Percentiles rank a stretch among this genome's conserved stretches.
Evolutionary conservation across 2,113 vertebrate genomes (phyloP).

Genomic region (Chroicocephalus ridibundus): DNA sequence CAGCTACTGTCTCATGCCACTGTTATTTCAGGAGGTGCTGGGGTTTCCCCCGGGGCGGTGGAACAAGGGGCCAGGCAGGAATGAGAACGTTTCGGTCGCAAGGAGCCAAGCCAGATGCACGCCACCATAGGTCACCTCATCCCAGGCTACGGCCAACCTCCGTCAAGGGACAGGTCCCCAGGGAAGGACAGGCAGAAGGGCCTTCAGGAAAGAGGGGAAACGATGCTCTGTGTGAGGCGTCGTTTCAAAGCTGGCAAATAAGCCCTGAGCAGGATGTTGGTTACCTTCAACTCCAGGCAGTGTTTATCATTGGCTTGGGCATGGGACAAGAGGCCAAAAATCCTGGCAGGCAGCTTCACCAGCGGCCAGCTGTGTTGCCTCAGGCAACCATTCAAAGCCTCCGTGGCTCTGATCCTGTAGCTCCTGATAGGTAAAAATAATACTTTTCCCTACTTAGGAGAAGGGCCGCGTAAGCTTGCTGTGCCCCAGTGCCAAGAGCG

Average conservation of each 20-base stretch:
- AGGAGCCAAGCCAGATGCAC: background rate
- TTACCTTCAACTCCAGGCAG: background rate
- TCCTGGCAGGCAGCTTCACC: background rate
- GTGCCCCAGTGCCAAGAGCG: background rate
- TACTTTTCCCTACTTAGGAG: background rate
- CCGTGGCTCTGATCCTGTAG: fast-evolving
- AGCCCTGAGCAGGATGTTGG: background rate
- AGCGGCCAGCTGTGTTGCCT: background rate
- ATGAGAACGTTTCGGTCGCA: fast-evolving
- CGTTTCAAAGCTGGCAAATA: background rate
- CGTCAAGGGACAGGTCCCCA: background rate
- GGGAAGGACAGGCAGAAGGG: background rate
- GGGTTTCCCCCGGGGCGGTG: fast-evolving
- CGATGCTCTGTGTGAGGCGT: fast-evolving
- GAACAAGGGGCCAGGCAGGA: background rate
- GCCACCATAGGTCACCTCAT: background rate
- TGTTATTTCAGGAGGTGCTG: background rate
- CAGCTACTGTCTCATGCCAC: background rate
- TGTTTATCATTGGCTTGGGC: background rate
- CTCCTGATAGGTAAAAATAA: background rate
- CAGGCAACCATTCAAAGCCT: background rate
- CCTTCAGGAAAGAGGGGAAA: background rate
- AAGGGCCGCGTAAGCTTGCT: fast-evolving
- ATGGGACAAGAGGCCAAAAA: background rate
- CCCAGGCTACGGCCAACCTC: background rate